Conservation (phyloP, 2,797 vertebrate species). For the Parambassis ranga region DNA sequence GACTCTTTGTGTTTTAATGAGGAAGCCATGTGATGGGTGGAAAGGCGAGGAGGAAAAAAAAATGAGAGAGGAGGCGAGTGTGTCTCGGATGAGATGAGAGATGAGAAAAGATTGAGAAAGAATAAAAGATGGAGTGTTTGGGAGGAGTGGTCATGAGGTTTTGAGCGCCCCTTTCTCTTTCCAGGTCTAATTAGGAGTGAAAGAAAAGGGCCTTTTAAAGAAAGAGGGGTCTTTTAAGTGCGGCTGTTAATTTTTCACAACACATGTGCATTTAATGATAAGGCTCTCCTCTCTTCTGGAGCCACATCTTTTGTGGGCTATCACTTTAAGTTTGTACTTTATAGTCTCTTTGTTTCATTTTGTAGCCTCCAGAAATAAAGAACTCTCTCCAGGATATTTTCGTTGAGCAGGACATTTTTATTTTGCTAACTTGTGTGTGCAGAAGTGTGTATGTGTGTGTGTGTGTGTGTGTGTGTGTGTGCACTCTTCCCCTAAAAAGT, state of each 20-base stretch:
- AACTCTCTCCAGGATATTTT: constrained; percentile 21
- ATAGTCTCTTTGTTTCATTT: constrained; percentile 6
- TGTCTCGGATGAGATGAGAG: constrained; percentile 37
- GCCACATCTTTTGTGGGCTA: neutral
- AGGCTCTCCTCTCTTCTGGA: neutral
- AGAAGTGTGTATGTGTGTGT: neutral
- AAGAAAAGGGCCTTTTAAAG: constrained; percentile 31
- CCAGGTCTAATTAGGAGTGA: constrained; percentile 59
- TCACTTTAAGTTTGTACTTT: neutral
- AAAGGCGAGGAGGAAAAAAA: constrained; percentile 13
- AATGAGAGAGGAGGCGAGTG: constrained; percentile 1
- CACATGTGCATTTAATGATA: constrained; percentile 1
- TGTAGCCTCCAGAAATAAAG: constrained; percentile 29
- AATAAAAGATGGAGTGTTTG: constrained; percentile 25
- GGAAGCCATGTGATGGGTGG: constrained; percentile 48
- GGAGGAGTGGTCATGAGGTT: constrained; percentile 21
- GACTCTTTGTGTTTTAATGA: constrained; percentile 74
- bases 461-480: neutral
- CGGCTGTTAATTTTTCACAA: constrained; percentile 32
- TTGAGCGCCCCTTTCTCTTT: constrained; percentile 39
- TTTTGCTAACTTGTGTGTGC: neutral
- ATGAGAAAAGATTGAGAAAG: constrained; percentile 30
- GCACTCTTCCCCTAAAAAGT: constrained; percentile 41
- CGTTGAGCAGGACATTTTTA: constrained; percentile 1
- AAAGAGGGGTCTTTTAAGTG: constrained; percentile 20